phyloP scores from a whole-genome alignment of 2,888 invertebrate species.

The Tetanocera ferruginea region DNA sequence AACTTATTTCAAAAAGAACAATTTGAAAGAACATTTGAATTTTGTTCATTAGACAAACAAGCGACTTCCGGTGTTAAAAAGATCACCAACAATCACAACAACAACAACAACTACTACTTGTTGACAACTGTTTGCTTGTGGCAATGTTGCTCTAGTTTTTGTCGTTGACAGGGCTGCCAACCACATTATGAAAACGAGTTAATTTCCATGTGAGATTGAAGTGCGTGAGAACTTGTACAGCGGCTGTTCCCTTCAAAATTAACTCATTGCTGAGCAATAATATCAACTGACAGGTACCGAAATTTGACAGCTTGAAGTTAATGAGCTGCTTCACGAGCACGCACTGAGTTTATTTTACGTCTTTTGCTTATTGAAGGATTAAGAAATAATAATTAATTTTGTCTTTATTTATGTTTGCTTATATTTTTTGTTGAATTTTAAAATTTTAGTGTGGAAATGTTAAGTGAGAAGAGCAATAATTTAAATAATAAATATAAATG shows the following conservation, averaged over 20 bases:
- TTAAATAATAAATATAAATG: no score
- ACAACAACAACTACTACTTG: neutral
- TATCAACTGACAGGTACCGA: slow-evolving; percentile 25
- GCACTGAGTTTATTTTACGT: neutral
- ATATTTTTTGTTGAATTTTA: no score
- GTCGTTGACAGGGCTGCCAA: neutral
- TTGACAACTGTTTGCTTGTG: neutral
- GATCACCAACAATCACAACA: neutral
- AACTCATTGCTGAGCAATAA: slow-evolving; percentile 12
- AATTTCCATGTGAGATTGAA: slow-evolving; percentile 56
- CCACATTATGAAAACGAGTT: slow-evolving; percentile 45
- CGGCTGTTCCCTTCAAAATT: neutral
- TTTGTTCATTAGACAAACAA: slow-evolving; percentile 54
- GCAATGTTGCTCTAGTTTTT: neutral
- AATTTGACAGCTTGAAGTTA: slow-evolving; percentile 14
- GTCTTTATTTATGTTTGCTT: slow-evolving; percentile 28
- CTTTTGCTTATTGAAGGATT: neutral
- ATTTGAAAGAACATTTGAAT: slow-evolving; percentile 5
- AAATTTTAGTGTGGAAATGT: no score
- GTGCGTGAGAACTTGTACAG: slow-evolving; percentile 58
- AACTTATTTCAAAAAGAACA: slow-evolving; percentile 35
- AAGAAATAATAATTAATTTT: no score
- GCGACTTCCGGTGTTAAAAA: slow-evolving; percentile 55
- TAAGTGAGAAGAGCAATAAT: no score
- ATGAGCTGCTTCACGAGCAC: neutral